These are phyloP conservation scores for Heterocephalus glaber DNA, from an alignment of 2,113 vertebrate genomes.

Conservation along the genomic window DNA sequence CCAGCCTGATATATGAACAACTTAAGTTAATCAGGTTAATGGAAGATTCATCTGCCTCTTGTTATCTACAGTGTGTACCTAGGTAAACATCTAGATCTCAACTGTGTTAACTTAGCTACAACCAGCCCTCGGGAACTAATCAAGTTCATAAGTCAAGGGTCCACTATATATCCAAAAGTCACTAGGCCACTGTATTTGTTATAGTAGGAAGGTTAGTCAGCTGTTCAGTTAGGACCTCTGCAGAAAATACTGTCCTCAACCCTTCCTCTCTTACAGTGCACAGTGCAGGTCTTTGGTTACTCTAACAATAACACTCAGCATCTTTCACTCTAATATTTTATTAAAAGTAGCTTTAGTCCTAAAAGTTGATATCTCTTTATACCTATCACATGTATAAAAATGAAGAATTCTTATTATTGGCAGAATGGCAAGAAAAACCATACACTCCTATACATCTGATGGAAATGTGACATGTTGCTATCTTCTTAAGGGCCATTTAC, in stretches of 20 bases:
- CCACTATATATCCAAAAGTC: no score
- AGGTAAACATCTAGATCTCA: no score
- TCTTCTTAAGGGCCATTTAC: conserved; percentile 26
- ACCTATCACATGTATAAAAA: neutral
- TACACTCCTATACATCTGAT: neutral
- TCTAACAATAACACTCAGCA: neutral
- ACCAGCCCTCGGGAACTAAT: no score
- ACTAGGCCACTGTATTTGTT: neutral
- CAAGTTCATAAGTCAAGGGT: neutral
- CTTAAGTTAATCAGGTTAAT: no score
- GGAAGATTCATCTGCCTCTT: no score
- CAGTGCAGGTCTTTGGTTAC: neutral
- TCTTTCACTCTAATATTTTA: neutral
- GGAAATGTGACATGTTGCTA: neutral
- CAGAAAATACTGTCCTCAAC: neutral
- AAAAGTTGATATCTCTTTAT: neutral
- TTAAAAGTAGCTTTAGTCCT: neutral
- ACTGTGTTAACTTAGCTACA: no score
- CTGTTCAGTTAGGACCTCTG: neutral
- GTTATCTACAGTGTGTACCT: no score
- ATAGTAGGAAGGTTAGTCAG: neutral
- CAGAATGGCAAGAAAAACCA: neutral
- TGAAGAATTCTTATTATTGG: neutral
- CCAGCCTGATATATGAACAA: no score
- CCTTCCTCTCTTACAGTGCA: neutral